phyloP scores from a whole-genome alignment of 92 coral and sea anemone genomes.

The Muricea muricata region DNA sequence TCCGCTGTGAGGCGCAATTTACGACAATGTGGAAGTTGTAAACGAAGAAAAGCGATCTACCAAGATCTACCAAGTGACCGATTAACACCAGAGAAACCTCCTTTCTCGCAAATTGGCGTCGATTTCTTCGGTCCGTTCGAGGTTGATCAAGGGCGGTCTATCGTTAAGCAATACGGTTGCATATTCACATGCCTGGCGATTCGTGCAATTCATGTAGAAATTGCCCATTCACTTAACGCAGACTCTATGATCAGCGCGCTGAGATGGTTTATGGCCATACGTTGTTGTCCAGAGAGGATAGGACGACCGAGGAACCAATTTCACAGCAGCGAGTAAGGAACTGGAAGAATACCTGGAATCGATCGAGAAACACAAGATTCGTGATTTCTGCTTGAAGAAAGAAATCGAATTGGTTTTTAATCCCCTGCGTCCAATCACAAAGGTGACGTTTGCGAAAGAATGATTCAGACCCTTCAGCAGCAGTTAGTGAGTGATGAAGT shows the following conservation, averaged over 20 bases:
- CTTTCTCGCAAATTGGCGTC: slow-evolving; percentile 43
- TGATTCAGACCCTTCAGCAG: slow-evolving; percentile 45
- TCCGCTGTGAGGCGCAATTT: too few relatives aligned
- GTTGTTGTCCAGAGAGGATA: slow-evolving; percentile 39
- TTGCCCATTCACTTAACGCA: slow-evolving; percentile 41
- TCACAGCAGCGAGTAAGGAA: slow-evolving; percentile 41
- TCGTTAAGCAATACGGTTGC: slow-evolving; percentile 63
- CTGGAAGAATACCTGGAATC: slow-evolving; percentile 21
- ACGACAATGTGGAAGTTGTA: too few relatives aligned
- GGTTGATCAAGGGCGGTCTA: slow-evolving; percentile 29
- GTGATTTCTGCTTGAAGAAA: slow-evolving; percentile 19
- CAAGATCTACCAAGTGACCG: too few relatives aligned
- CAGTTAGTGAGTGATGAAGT: slow-evolving; percentile 53
- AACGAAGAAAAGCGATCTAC: too few relatives aligned
- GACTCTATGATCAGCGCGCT: slow-evolving; percentile 56
- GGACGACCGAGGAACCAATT: slow-evolving; percentile 53
- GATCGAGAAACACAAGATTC: slow-evolving; percentile 39
- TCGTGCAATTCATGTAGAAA: slow-evolving; percentile 57
- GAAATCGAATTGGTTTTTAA: slow-evolving; percentile 56
- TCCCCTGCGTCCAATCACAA: too few relatives aligned
- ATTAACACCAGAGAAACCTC: slow-evolving; percentile 49
- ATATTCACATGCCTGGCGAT: slow-evolving; percentile 50
- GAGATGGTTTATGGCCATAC: slow-evolving; percentile 24
- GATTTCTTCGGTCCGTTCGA: slow-evolving; percentile 50
- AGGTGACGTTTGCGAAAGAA: slow-evolving; percentile 69